Conservation (phyloP, 2,888 invertebrate genomes). For the Drosophila leonis region DNA sequence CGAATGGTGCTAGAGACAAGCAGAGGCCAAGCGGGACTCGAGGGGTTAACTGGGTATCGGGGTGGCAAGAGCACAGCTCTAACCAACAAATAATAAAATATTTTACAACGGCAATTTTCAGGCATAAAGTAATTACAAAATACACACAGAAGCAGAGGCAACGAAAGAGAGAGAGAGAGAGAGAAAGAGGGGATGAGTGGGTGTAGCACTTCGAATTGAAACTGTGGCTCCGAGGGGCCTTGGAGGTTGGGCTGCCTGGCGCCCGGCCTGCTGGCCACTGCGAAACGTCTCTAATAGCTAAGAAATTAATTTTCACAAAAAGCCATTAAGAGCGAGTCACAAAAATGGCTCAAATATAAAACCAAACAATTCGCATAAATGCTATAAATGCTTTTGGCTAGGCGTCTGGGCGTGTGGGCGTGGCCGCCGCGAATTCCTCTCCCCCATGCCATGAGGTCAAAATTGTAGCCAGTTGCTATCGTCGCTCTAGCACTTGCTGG, state of each 20-base stretch:
- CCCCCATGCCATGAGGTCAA: slow-evolving; percentile 2
- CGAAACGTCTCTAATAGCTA: slow-evolving; percentile 67
- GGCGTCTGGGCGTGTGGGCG: slow-evolving; percentile 30
- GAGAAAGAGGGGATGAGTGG: not conserved
- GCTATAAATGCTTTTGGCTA: slow-evolving; percentile 4
- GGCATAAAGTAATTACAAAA: slow-evolving; percentile 79
- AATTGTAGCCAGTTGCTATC: not conserved
- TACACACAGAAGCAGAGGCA: slow-evolving; percentile 42
- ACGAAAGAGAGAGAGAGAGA: not conserved
- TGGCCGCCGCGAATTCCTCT: slow-evolving; percentile 1
- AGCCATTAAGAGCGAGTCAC: slow-evolving; percentile 77
- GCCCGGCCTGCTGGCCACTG: slow-evolving; percentile 1
- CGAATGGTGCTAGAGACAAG: not conserved
- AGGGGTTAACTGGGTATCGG: not conserved
- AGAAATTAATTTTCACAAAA: slow-evolving; percentile 79
- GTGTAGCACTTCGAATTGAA: not conserved
- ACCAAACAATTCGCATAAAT: slow-evolving; percentile 72
- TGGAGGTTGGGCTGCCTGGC: not conserved
- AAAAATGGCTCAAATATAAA: slow-evolving; percentile 77
- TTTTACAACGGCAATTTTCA: slow-evolving; percentile 75
- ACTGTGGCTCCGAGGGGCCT: not conserved
- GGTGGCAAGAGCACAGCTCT: not conserved
- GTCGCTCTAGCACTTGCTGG: not conserved
- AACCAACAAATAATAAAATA: slow-evolving; percentile 72
- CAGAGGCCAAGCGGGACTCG: not conserved